These are phyloP conservation scores for Tetrax tetrax DNA, from an alignment of 2,113 vertebrate genomes.

Conservation along the genomic window DNA sequence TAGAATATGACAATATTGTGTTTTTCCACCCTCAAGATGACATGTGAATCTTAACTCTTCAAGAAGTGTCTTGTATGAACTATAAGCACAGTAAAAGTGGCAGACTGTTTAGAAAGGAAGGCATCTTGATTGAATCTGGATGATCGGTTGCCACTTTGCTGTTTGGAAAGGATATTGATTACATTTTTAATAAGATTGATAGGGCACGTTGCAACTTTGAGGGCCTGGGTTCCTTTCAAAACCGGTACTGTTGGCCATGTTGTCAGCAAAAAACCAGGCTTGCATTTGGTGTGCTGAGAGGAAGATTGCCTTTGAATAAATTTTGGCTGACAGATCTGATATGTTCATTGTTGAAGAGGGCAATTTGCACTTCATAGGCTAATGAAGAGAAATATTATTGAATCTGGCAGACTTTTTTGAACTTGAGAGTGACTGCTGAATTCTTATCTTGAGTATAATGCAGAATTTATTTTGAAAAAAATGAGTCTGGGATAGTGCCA, in stretches of 20 bases:
- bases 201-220: neutral
- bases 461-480: neutral
- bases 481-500: too few species aligned
- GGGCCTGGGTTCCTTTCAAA: neutral
- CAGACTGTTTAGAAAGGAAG: neutral
- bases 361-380: constrained; percentile 6
- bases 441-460: neutral
- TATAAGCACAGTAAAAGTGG: neutral
- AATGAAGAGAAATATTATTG: neutral
- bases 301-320: neutral
- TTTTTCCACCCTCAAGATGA: neutral
- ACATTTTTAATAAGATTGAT: neutral
- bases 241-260: fast-evolving
- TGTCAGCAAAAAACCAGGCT: neutral
- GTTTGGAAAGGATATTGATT: neutral
- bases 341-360: neutral
- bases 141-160: neutral
- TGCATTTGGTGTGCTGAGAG: neutral
- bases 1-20: neutral
- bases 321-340: neutral
- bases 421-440: neutral
- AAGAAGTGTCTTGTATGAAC: neutral
- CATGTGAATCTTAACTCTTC: neutral
- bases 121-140: neutral
- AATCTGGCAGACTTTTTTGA: constrained; percentile 6